Evolutionary conservation across 2,797 vertebrate species (phyloP), one percentile per base, ranked within the genome.

Genomic region (Sebastiscus albofasciatus): DNA sequence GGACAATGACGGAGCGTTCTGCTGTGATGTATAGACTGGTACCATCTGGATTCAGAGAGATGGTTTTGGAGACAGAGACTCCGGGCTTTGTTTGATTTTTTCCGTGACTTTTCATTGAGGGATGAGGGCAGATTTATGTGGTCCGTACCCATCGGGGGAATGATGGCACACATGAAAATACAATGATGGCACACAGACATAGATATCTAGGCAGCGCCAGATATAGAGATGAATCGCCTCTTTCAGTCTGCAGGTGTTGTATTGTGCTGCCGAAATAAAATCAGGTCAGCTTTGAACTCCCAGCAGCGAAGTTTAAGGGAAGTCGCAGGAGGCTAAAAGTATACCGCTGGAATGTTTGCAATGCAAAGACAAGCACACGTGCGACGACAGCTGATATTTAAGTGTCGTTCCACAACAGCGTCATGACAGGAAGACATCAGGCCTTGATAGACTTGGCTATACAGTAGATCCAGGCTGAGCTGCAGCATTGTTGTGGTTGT

Each of bases 1-100:
- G 90, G 84, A 90, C 84, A 94, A 94, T 93, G 82, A 90, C 83
- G 90, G 85, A 84, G 83, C 89, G 85, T 94, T 93, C 92, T 93
- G 75, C 72, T 77, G 83, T 72, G 87, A 92, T 89, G 91, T 92
- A 94, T 92, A 84, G 92, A 94, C 93, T 90, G 27, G 82, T 80
- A 82, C 89, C 85, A 92, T 93, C 90, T 91, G 92, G 88, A 87
- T 86, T 92, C 78, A 89, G 83, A 93, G 72, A 84, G 80, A 88
- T 80, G 39, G 42, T 56, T 86, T 89, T 88, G 75, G 84, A 87
- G 77, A 68, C 49, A 83, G 80, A 87, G 83, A 92, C 81, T 90
- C 31, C 4, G 39, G 56, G 66, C 86, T 82, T 86, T 93, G 90
- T 93, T 84, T 75, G 69, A 87, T 58, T 85, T 24, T 24, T 75